Percentiles rank a stretch among this genome's conserved stretches.
phyloP scores from a whole-genome alignment of 2,113 vertebrate species.

The Clupea harengus region DNA sequence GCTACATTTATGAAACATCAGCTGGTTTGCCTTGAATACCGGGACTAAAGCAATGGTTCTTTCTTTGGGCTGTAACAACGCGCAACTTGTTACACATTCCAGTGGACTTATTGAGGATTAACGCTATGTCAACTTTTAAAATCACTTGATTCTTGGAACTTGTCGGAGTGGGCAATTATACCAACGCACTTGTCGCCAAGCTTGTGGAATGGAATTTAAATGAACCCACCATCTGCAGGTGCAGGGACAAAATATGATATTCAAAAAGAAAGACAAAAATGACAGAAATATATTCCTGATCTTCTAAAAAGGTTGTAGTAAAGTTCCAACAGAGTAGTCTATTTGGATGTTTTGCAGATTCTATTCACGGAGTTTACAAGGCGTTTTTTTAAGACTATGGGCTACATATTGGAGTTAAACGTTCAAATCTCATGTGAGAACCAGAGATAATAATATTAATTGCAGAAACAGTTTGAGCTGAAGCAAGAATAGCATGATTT shows the following conservation, averaged over 20 bases:
- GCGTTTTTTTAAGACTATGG: too few species aligned
- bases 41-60: neutral
- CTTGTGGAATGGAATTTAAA: constrained; percentile 51
- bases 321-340: neutral
- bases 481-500: neutral
- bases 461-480: neutral
- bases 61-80: neutral
- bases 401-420: neutral
- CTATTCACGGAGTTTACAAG: neutral
- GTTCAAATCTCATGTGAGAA: neutral
- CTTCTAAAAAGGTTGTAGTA: neutral
- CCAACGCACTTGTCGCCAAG: constrained; percentile 63
- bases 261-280: neutral
- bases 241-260: constrained; percentile 43
- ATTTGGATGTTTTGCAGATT: neutral
- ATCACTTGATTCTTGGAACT: constrained; percentile 34
- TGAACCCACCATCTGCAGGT: constrained; percentile 54
- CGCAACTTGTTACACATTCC: constrained; percentile 11
- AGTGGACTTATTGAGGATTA: constrained; percentile 6
- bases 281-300: neutral
- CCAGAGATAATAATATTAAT: neutral
- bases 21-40: constrained; percentile 4
- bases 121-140: constrained; percentile 14
- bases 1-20: neutral
- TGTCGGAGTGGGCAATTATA: constrained; percentile 32